These are phyloP conservation scores for Argyra leucocephala DNA, from an alignment of 2,888 invertebrate genomes.

Conservation along the genomic window DNA sequence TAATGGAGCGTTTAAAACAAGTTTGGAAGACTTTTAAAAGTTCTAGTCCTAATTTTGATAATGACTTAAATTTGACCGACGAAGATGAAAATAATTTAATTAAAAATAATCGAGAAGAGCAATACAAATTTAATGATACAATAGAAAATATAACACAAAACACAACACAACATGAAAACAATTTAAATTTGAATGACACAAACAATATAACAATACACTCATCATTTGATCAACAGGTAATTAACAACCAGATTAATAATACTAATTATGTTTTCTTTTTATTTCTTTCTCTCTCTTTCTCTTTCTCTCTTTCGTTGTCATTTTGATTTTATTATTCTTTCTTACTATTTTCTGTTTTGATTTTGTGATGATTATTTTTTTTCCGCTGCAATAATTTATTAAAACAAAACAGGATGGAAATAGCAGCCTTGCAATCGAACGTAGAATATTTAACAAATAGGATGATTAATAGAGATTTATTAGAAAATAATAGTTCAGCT, in stretches of 20 bases:
- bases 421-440: conserved; percentile 43
- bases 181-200: background rate
- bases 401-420: conserved; percentile 37
- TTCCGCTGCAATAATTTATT: no score
- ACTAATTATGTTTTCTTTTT: conserved; percentile 21
- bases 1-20: conserved; percentile 40
- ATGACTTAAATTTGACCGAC: background rate
- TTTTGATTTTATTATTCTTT: conserved; percentile 12
- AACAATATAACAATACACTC: background rate
- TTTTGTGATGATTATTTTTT: conserved; percentile 13
- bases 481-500: conserved; percentile 25
- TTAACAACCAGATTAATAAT: conserved; percentile 27
- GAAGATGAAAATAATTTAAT: background rate
- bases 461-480: conserved; percentile 40
- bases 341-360: conserved; percentile 13
- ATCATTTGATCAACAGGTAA: conserved; percentile 21
- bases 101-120: background rate
- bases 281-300: conserved; percentile 20
- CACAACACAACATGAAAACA: background rate
- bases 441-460: conserved; percentile 43
- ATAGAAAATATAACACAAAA: conserved; percentile 9
- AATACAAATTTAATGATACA: background rate
- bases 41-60: conserved; percentile 22
- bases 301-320: conserved; percentile 17
- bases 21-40: conserved; percentile 42